Base-by-base conservation (phyloP, 1,140 invertebrate genomes). In the Macrobrachium nipponense region DNA sequence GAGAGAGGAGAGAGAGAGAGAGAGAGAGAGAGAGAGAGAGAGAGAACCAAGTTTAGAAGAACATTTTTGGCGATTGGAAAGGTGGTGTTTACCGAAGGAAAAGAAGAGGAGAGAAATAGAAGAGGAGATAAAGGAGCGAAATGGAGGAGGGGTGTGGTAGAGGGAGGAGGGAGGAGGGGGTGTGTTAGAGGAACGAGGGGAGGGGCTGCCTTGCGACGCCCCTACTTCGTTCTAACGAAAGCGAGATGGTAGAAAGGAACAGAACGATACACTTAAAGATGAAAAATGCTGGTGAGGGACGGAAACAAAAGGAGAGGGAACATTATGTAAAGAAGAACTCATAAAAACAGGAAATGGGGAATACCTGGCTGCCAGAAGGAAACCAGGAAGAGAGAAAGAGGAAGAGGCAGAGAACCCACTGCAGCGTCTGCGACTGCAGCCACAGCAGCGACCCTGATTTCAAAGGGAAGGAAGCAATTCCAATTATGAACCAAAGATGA, bases 361-460 rank as follows among this genome's bases (percentile, higher is more conserved):
- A 51, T 51, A 0, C 12, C 12, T 51, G 23, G 6, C n/a, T 17
- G 23, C 43, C 6, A 36, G 59, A 58, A 51, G 43, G 59, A n/a
- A 23, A 20, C 20, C 20, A 75, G 72, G 43, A 27, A 75, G 72
- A 75, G 72, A 43, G 36, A 15, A 14, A 44, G 72, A 75, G 72
- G 51, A 1, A 76, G 73, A 76, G 73, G 58, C 10, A 76, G 73
- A 76, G 73, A 44, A 20, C 51, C 12, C 12, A 12, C 51, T 51
- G 51, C 51, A 51, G 51, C 5, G 12, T 51, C 12, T 51, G 8
- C 3, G 5, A 12, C 51, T 51, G 51, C 51, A 51, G 51, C 12
- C 12, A 51, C 12, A 51, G 44, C 51, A 51, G 12, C 51, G 51
- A n/a, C n/a, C n/a, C n/a, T 10, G 8, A 51, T 51, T 12, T 12